Evolutionary conservation across 2,888 invertebrate species (phyloP), one percentile per base, ranked within the genome.

Genomic region (Emesis russula): DNA sequence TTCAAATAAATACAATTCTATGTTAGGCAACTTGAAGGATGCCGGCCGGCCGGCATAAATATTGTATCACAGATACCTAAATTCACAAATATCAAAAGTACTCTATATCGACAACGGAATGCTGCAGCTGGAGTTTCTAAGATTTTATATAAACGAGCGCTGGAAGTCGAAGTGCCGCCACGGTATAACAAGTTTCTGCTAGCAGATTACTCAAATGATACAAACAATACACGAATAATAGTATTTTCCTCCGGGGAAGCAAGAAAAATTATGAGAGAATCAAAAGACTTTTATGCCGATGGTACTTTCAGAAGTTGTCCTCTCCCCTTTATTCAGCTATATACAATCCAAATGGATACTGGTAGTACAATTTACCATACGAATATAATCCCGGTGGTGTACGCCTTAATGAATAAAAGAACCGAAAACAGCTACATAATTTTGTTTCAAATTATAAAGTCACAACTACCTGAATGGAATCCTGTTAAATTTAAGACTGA

Each of bases 141-240:
- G 63, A 63, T 63, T 2, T 63, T 25, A 63, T 2, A 63, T 63
- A 63, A 63, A 18, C 63, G 18, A 63, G 63, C 63, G 7, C n/a
- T 63, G 63, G 63, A 63, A 63, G 63, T 63, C 25, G 63, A 63
- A 18, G 0, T 63, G 7, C n/a, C 18, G 63, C 18, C 63, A 63
- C 63, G 63, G 25, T 63, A 25, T n/a, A 63, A 18, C 63, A 63
- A 63, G 25, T 25, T 63, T 13, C 25, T 25, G 63, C 9, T 18
- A 63, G 63, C 18, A 53, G 53, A 53, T 53, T 53, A 53, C 53
- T 53, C n/a, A 53, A 53, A 53, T 53, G 53, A 53, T 53, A 53
- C 53, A 63, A 18, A 18, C 18, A 63, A 63, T 63, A 63, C 63
- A 63, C 63, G 63, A 63, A 63, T 63, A 63, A 63, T 63, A 63